These are phyloP conservation scores for Sinocyclocheilus anshuiensis DNA, from an alignment of 2,113 vertebrate species.

Conservation along the genomic window DNA sequence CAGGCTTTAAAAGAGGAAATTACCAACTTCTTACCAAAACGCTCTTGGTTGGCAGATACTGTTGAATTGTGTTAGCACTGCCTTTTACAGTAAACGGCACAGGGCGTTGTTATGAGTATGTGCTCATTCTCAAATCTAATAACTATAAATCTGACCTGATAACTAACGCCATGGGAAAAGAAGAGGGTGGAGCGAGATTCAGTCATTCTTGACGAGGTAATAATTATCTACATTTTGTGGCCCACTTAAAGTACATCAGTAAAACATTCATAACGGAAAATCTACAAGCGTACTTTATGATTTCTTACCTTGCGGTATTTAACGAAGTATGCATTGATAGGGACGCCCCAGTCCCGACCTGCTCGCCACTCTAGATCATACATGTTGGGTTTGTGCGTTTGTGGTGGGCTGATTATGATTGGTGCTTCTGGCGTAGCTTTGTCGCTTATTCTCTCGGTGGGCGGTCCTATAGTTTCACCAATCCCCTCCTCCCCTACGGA, in stretches of 20 bases:
- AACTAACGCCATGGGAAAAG: neutral
- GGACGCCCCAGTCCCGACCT: slow-evolving; percentile 83
- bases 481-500: slow-evolving; percentile 46
- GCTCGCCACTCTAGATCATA: slow-evolving; percentile 91
- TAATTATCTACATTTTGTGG: neutral
- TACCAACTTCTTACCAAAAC: slow-evolving; percentile 38
- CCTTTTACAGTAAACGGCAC: slow-evolving; percentile 8
- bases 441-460: slow-evolving; percentile 56
- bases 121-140: slow-evolving; percentile 41
- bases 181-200: neutral
- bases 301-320: slow-evolving; percentile 91
- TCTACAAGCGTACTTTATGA: neutral
- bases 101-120: slow-evolving; percentile 33
- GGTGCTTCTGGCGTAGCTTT: slow-evolving; percentile 85
- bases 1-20: slow-evolving; percentile 60
- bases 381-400: slow-evolving; percentile 84
- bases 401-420: slow-evolving; percentile 93
- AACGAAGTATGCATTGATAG: slow-evolving; percentile 92
- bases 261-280: neutral
- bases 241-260: neutral
- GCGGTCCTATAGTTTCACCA: slow-evolving; percentile 26
- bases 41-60: slow-evolving; percentile 1
- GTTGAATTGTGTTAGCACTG: slow-evolving; percentile 13
- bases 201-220: neutral
- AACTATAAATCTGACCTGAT: slow-evolving; percentile 29